A percentile compares a stretch with the other conserved stretches of the same genome.
phyloP scores from a whole-genome alignment of 2,888 invertebrate species.

The Zaprionus bogoriensis region DNA sequence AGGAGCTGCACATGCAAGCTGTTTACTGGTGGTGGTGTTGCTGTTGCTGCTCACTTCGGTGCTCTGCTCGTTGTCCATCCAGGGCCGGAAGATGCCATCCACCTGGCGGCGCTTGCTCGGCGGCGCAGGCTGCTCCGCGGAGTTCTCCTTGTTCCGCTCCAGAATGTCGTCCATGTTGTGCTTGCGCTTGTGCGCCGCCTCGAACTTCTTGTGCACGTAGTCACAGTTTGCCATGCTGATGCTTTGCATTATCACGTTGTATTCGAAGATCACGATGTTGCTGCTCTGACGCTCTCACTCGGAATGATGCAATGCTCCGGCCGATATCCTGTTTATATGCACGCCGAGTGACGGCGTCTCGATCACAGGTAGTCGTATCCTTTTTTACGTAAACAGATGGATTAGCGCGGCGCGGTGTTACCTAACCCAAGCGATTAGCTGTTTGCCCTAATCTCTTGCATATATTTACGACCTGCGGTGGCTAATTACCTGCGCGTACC shows the following conservation, averaged over 20 bases:
- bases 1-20: not conserved
- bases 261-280: constrained; percentile 37
- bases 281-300: constrained; percentile 39
- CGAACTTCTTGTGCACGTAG: constrained; percentile 63
- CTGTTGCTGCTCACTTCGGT: constrained; percentile 10
- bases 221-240: constrained; percentile 1
- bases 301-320: constrained; percentile 41
- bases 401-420: constrained; percentile 56
- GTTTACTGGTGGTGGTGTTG: no score
- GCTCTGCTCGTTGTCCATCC: constrained; percentile 55
- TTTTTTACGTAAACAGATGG: constrained; percentile 46
- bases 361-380: constrained; percentile 24
- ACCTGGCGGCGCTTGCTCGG: constrained; percentile 19
- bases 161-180: constrained; percentile 38
- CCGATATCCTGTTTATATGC: constrained; percentile 63
- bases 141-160: constrained; percentile 35
- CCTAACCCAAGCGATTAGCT: constrained; percentile 43
- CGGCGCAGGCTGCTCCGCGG: not conserved
- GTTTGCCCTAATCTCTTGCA: constrained; percentile 20
- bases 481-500: constrained; percentile 47
- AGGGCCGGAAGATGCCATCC: constrained; percentile 54
- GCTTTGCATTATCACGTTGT: constrained; percentile 13
- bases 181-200: constrained; percentile 39
- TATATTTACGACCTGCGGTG: constrained; percentile 44
- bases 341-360: not conserved